A percentile compares a stretch with the other conserved stretches of the same genome.
Conservation (phyloP, 2,113 vertebrate species). For the Callipepla californica region DNA sequence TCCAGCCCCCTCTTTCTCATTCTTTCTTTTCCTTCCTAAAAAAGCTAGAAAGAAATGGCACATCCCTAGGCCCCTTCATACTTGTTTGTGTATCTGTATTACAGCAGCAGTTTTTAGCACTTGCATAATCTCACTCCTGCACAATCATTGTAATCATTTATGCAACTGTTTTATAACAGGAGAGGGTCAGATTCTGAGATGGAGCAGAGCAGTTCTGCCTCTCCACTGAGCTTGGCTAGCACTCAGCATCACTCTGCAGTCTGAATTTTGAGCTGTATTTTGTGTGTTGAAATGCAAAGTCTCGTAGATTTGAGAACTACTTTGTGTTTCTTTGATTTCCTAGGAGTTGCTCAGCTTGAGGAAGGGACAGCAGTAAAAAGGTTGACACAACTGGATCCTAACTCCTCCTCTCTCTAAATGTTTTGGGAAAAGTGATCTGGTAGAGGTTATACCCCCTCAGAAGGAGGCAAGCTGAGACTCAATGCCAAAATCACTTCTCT, state of each 20-base stretch:
- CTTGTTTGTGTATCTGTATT: conserved; percentile 32
- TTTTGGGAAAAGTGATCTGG: background rate
- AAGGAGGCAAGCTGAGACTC: background rate
- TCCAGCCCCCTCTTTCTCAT: background rate
- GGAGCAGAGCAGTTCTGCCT: background rate
- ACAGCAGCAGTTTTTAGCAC: conserved; percentile 40
- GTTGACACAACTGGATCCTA: background rate
- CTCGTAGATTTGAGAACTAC: background rate
- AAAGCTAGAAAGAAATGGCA: conserved; percentile 33
- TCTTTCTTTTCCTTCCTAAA: conserved; percentile 12
- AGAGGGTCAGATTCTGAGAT: background rate
- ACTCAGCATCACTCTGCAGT: accelerated
- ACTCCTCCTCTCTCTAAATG: background rate
- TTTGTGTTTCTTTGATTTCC: conserved; percentile 4
- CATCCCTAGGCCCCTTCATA: conserved; percentile 46
- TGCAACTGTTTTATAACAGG: conserved; percentile 50
- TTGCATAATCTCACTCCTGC: conserved; percentile 55
- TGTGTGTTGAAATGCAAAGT: background rate
- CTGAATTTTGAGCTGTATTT: background rate
- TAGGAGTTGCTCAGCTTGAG: background rate
- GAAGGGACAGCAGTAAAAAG: background rate
- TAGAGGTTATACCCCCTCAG: background rate
- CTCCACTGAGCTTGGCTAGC: background rate
- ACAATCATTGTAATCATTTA: conserved; percentile 55
- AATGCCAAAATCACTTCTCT: background rate